Evolutionary conservation across 2,888 invertebrate species (phyloP), one percentile per base, ranked within the genome.

Genomic region (Rhingia campestris): DNA sequence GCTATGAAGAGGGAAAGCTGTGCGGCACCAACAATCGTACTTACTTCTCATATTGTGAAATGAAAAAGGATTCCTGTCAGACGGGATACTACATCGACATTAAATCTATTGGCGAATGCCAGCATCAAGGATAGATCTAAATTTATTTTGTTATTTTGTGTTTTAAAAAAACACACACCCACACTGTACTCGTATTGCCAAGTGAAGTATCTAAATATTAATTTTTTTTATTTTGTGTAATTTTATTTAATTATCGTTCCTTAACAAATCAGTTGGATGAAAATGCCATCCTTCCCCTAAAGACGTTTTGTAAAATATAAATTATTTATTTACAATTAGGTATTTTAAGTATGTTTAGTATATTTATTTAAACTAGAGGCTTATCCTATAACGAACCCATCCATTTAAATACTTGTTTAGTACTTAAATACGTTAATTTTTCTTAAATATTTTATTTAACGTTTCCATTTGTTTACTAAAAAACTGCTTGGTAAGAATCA

Each of bases 11-110:
- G 70, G 90, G 89, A 7, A 93, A 93, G 86, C 92, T 96, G 74
- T 96, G 96, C 90, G 96, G 95, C 79, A 93, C 93, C 87, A 95
- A 96, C 91, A 95, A 95, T 90, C 93, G 93, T 87, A 95, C 95
- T 32, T 96, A 96, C 90, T 92, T 93, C 86, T 95, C 94, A 75
- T 96, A 95, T 95, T 96, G 96, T 91, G 95, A 95, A 90, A 94
- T 96, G 94, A 93, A 94, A 89, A 93, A 94, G 90, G 95, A 95
- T 88, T 94, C 95, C n/a, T 96, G 96, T 89, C 92, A 93, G 86
- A 94, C 94, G 45, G 95, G 95, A 54, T 93, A 93, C 88, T 94
- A 94, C 87, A 94, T 96, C 86, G 95, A 95, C 89, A 94, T 95
- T 54, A 93, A 94, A 88, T 93, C 95, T 89, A 92, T 93, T 56